Base-by-base conservation (phyloP, 2,888 invertebrate genomes). In the Xestoiulus laeticollis region DNA sequence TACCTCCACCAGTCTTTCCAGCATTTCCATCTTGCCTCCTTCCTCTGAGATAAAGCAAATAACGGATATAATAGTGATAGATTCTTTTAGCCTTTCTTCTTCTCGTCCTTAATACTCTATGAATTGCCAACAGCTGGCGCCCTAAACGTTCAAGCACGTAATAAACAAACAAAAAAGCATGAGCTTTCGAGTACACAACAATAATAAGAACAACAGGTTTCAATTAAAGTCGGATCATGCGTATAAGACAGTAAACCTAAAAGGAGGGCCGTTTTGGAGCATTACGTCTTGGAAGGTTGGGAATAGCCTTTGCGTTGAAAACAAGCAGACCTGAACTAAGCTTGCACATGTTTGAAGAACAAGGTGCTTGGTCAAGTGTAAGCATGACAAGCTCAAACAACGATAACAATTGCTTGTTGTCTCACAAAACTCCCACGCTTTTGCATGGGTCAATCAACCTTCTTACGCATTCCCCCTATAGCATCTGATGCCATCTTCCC, bases 41-140 rank as follows among this genome's bases (percentile, higher is more conserved):
- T 32, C 53, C 86, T 30, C 87, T 44, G 19, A 88, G 87, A 43
- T 87, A 88, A 53, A 53, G 43, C 30, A 88, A 43, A 48, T 88
- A 88, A 22, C 84, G 44, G 26, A 86, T 44, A 83, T 84, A 87
- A 84, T 88, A 87, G 43, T 87, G 83, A 26, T 87, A 84, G 48
- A 88, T 87, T 53, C 83, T 48, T 59, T 84, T 87, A n/a, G 88
- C 88, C 59, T 87, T 86, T 48, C 88, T 86, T 82, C 88, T 82
- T 30, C 87, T 43, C 22, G 59, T 32, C 33, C 88, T 82, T 43
- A 88, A 44, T 48, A 84, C 68, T 83, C 87, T 44, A 30, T 87
- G 53, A 43, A 88, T 48, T 33, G 83, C 83, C 48, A 87, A n/a
- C 87, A 88, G 87, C 26, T 88, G 86, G 59, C 87, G 88, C 84